These are phyloP conservation scores for Emydoidea blandingii DNA, from an alignment of 2,797 vertebrate genomes.

Conservation along the genomic window DNA sequence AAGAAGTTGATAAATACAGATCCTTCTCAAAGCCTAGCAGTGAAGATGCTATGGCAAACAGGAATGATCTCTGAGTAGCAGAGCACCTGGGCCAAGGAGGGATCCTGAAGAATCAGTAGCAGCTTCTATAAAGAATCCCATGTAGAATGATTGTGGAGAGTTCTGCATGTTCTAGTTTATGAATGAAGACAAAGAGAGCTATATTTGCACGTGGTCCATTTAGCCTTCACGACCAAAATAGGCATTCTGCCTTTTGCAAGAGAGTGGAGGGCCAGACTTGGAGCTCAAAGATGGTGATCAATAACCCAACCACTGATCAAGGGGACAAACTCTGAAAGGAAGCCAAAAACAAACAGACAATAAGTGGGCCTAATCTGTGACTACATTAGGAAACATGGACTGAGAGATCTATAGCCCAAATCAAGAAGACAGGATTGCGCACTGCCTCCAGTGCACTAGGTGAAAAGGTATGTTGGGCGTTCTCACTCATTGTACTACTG, in stretches of 20 bases:
- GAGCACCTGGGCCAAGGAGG: not conserved
- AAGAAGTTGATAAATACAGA: not conserved
- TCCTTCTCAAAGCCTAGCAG: not conserved
- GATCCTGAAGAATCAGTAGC: not conserved
- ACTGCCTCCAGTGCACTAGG: not conserved
- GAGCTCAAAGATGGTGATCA: not conserved
- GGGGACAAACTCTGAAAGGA: not conserved
- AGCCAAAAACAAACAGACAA: not conserved
- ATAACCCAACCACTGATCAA: not conserved
- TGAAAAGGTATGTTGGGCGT: not conserved
- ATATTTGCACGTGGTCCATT: not conserved
- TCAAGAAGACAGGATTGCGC: not conserved
- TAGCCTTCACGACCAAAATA: not conserved
- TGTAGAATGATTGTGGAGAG: rapidly evolving
- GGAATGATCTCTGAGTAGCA: not conserved
- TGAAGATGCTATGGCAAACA: not conserved
- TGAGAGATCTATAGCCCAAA: not conserved
- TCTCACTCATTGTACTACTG: not conserved
- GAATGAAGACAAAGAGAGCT: not conserved
- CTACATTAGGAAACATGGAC: not conserved
- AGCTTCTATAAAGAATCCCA: not conserved
- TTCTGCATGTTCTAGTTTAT: not conserved
- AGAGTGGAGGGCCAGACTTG: not conserved
- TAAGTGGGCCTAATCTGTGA: not conserved
- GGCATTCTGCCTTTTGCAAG: not conserved